Base-by-base conservation (phyloP, 2,888 invertebrate species). In the Lordiphosa andalusiaca region DNA sequence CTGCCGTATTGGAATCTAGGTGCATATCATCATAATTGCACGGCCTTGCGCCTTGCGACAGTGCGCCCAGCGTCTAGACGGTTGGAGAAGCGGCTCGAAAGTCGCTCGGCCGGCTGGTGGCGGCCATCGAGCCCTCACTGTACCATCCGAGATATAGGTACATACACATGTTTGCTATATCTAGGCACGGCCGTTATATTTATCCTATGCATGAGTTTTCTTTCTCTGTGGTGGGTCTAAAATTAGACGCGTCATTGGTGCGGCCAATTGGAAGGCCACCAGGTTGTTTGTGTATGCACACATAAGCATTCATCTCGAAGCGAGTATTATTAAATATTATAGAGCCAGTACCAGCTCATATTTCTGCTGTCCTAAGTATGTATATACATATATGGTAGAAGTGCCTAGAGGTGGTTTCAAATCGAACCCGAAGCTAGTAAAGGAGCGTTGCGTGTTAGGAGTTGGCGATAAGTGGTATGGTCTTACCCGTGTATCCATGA, bases 401-500 rank as follows among this genome's bases (percentile, higher is more conserved):
- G 2, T 25, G 25, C 25, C 16, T 16, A 41, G n/a, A 12, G 30
- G 13, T 16, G 30, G 2, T 30, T 16, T 30, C 30, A 16, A 4
- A 10, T 10, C 23, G 5, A 44, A 9, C 9, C 9, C 10, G 21
- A 44, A 30, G 38, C 41, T 39, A 25, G 7, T 33, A 41, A 30
- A 46, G 10, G 16, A 46, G 46, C 13, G 40, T 47, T 30, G 40
- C 33, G 33, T 39, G 16, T 39, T 25, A 9, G 16, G 40, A 25
- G 38, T 67, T 55, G 61, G 48, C 46, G 58, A 47, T 58, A 59
- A 50, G 52, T 60, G 53, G 48, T 39, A 41, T 58, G 59, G 51
- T 73, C 90, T 95, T 95, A 97, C 96, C 96, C 96, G 95, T 93
- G 94, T 95, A 90, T 96, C 96, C 91, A 95, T 91, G 90, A 97